These are phyloP conservation scores for Gnathonemus longibarbis DNA, from an alignment of 2,113 vertebrate genomes.

Conservation along the genomic window DNA sequence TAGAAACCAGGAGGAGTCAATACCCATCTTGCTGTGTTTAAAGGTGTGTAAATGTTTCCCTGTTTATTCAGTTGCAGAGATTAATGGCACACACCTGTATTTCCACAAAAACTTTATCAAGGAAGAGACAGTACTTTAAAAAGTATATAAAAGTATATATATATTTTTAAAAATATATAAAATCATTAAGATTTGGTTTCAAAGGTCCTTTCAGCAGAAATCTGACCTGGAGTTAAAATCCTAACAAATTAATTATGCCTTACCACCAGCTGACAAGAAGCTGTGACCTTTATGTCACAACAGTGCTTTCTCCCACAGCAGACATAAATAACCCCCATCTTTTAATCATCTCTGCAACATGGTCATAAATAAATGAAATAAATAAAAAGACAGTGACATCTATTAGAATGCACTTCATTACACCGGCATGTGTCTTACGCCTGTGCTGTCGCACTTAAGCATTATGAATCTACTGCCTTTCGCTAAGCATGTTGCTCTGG, in stretches of 20 bases:
- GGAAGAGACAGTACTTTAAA: neutral
- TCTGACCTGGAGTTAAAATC: neutral
- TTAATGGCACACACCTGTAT: neutral
- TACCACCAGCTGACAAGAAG: neutral
- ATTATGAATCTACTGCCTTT: neutral
- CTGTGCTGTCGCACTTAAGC: neutral
- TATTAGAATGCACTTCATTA: neutral
- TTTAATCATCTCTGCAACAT: constrained; percentile 10
- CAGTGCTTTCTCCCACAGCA: neutral
- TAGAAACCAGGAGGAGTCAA: neutral
- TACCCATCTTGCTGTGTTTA: neutral
- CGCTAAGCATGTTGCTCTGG: neutral
- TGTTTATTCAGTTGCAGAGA: neutral
- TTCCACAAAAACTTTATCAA: neutral
- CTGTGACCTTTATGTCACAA: neutral
- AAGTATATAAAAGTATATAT: neutral
- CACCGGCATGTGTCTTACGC: neutral
- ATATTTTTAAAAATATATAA: neutral
- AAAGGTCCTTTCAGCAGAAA: neutral
- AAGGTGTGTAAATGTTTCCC: neutral
- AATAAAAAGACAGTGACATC: neutral
- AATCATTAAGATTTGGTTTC: neutral
- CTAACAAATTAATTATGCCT: neutral
- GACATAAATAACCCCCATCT: constrained; percentile 12
- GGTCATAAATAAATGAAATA: constrained; percentile 16